Evolutionary conservation across 2,113 vertebrate genomes (phyloP).

Genomic region (Phrynosoma platyrhinos): DNA sequence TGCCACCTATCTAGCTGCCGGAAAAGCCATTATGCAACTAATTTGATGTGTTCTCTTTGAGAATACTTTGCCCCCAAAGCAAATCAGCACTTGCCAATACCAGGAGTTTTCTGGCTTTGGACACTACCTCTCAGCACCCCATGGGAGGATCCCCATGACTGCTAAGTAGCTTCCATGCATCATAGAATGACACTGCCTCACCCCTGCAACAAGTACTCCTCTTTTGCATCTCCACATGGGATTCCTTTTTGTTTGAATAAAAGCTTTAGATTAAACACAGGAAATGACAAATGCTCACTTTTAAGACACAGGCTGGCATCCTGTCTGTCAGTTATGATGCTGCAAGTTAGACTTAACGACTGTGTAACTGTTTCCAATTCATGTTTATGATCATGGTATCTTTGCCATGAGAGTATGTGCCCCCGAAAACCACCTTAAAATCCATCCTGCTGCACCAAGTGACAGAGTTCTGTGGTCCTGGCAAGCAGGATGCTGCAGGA

Average conservation of each 20-base stretch:
- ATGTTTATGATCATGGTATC: too few species aligned
- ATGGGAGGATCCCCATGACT: neutral
- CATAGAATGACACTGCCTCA: neutral
- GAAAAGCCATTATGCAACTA: neutral
- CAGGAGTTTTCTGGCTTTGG: neutral
- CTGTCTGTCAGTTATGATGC: too few species aligned
- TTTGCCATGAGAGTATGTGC: too few species aligned
- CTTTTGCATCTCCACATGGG: conserved; percentile 13
- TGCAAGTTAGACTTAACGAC: too few species aligned
- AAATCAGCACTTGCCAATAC: neutral
- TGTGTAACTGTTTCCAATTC: too few species aligned
- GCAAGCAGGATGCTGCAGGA: too few species aligned
- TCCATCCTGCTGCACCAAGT: too few species aligned
- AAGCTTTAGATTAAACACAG: conserved; percentile 1
- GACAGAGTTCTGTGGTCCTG: too few species aligned
- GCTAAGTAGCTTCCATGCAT: neutral
- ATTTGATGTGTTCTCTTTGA: neutral
- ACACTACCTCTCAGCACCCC: neutral
- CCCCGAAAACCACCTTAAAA: too few species aligned
- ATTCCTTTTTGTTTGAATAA: accelerated
- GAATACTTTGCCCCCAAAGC: neutral
- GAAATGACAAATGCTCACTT: neutral
- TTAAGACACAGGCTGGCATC: neutral
- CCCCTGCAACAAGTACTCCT: neutral
- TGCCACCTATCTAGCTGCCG: neutral